A percentile compares a stretch with the other conserved stretches of the same genome.
phyloP scores from a whole-genome alignment of 2,113 vertebrate species.

The Dolichallabes microphthalmus region DNA sequence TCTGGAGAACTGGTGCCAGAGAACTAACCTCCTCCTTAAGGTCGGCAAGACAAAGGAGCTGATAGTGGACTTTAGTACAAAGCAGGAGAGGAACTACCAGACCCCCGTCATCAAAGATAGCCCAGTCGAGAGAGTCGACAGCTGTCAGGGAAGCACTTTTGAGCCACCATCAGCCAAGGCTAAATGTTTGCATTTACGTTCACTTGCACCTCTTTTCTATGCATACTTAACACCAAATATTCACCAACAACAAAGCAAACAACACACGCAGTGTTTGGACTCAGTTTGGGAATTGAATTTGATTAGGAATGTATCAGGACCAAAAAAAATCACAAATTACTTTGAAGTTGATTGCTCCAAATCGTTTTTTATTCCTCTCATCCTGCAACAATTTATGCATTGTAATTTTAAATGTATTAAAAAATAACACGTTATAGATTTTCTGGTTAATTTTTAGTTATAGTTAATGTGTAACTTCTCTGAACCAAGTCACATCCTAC shows the following conservation, averaged over 20 bases:
- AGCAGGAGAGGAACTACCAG: too few relatives aligned
- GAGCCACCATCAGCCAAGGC: too few relatives aligned
- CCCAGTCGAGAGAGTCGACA: too few relatives aligned
- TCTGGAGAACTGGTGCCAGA: too few relatives aligned
- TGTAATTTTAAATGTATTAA: not conserved
- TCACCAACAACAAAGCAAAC: not conserved
- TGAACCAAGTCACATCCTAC: not conserved
- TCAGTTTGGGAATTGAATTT: not conserved
- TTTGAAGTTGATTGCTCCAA: not conserved
- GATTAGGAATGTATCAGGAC: too few relatives aligned
- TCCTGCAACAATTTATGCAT: not conserved
- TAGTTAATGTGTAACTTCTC: not conserved
- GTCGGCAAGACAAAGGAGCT: too few relatives aligned
- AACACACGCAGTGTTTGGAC: not conserved
- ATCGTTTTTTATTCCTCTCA: not conserved
- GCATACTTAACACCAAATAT: not conserved
- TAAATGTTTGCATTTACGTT: too few relatives aligned
- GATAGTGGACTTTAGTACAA: too few relatives aligned
- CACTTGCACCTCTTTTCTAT: not conserved
- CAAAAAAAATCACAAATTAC: too few relatives aligned
- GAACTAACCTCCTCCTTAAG: too few relatives aligned
- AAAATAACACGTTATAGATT: not conserved
- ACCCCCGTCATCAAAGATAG: too few relatives aligned
- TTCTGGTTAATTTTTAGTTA: not conserved
- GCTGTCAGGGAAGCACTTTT: too few relatives aligned